Base-by-base conservation (phyloP, 2,797 vertebrate species). In the Oreochromis mossambicus region DNA sequence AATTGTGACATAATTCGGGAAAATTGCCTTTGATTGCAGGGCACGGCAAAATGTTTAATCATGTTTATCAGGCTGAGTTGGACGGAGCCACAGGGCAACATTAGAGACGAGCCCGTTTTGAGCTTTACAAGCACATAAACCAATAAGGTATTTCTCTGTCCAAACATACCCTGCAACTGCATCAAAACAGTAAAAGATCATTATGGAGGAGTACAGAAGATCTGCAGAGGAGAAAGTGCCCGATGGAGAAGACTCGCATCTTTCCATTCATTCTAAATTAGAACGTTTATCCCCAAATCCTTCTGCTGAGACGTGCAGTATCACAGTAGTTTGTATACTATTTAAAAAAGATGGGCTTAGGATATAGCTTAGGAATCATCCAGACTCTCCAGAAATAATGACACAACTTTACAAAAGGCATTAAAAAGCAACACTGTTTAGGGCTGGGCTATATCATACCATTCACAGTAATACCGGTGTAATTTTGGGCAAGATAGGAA, bases 1-100 rank as follows among this genome's bases (percentile, higher is more conserved):
- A 89, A 88, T 91, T 81, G 85, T 87, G 80, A 90, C 52, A 79
- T 83, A 81, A 85, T 91, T 92, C 11, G 41, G 84, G 66, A 78
- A 90, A 90, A 89, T 83, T 82, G 83, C 75, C 48, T 79, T 48
- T 87, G 81, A 93, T 92, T 91, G 83, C 82, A 86, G 79, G 70
- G 76, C 34, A 75, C 2, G 19, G 6, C 68, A 0, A 75, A 81
- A 61, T 61, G 87, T 83, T 83, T 82, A 84, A 85, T 56, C 52
- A 7, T 77, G 50, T 89, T 87, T 90, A 87, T 50, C 36, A 56
- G 82, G 82, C 81, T 2, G 46, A 21, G 54, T 14, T 29, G 56
- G 75, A 75, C 29, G 6, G 75, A 55, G 61, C 51, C 41, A 6
- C 70, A 78, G 68, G 78, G 56, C 7, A n/a, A 73, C 26, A 13